These are phyloP conservation scores for Urocyon cinereoargenteus DNA, from an alignment of 2,797 vertebrate species.

Conservation along the genomic window DNA sequence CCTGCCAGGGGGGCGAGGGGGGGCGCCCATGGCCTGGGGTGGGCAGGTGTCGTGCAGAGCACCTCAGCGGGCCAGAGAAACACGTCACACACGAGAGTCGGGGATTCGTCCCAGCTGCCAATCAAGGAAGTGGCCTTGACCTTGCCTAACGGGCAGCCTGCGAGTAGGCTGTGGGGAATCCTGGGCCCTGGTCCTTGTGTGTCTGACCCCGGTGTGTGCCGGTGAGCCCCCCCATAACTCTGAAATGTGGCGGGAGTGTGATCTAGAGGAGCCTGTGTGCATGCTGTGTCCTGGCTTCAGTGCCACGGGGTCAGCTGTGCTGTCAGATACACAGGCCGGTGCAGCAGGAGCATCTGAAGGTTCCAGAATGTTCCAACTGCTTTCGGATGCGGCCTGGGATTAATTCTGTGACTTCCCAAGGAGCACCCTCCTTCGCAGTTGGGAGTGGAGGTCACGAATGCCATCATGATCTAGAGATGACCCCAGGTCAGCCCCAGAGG, in stretches of 20 bases:
- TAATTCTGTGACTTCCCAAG: neutral
- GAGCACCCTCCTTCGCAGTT: neutral
- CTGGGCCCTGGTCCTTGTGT: no score
- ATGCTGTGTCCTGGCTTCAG: neutral
- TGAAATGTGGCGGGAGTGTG: neutral
- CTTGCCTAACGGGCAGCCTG: no score
- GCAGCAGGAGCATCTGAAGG: no score
- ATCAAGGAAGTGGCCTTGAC: neutral
- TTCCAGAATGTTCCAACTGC: neutral
- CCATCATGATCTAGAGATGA: neutral
- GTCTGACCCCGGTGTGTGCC: neutral
- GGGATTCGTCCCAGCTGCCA: no score
- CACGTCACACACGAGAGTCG: fast-evolving
- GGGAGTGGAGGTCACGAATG: neutral
- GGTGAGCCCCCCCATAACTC: fast-evolving
- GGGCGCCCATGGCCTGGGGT: no score
- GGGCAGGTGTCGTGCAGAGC: neutral
- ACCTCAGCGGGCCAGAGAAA: neutral
- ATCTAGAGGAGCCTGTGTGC: neutral
- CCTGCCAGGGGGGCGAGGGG: no score
- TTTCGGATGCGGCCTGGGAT: neutral
- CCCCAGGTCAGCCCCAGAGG: neutral
- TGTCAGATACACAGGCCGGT: neutral
- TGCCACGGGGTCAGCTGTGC: neutral
- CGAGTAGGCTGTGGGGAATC: no score